A percentile compares a stretch with the other conserved stretches of the same genome.
Conservation (phyloP, 2,888 invertebrate species). For the Eristalinus aeneus region DNA sequence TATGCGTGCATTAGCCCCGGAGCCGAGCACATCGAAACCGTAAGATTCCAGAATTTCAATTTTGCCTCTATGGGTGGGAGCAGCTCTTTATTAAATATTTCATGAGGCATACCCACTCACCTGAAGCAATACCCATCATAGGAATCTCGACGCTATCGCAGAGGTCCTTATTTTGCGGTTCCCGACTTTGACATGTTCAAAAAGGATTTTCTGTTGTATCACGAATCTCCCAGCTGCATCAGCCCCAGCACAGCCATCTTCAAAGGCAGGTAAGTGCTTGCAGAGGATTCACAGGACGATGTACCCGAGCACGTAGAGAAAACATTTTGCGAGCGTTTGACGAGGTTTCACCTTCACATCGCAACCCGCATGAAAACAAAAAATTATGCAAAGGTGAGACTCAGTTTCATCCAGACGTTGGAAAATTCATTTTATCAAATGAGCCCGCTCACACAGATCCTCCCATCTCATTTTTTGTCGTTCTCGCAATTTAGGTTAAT, state of each 20-base stretch:
- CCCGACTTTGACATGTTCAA: not conserved
- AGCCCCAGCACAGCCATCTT: not conserved
- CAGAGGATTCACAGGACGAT: not conserved
- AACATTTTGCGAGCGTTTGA: not conserved
- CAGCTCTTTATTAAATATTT: conserved; percentile 33
- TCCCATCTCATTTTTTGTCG: not conserved
- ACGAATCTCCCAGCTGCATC: too few species aligned
- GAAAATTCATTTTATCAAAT: not conserved
- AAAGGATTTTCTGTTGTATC: not conserved
- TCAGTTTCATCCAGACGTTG: not conserved
- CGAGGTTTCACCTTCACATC: not conserved
- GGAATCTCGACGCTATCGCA: not conserved
- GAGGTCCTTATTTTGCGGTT: not conserved
- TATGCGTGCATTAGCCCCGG: conserved; percentile 1
- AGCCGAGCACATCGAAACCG: not conserved
- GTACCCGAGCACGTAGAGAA: conserved; percentile 5
- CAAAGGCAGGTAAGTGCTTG: conserved; percentile 2
- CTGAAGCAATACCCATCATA: not conserved
- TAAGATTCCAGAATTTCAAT: conserved; percentile 33
- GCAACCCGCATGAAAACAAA: not conserved
- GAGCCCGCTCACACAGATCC: not conserved
- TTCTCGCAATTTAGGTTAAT: conserved; percentile 34
- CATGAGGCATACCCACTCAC: not conserved
- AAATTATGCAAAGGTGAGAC: not conserved
- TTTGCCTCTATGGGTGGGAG: not conserved